phyloP scores from a whole-genome alignment of 2,113 vertebrate species.

The Scolopax mira region DNA sequence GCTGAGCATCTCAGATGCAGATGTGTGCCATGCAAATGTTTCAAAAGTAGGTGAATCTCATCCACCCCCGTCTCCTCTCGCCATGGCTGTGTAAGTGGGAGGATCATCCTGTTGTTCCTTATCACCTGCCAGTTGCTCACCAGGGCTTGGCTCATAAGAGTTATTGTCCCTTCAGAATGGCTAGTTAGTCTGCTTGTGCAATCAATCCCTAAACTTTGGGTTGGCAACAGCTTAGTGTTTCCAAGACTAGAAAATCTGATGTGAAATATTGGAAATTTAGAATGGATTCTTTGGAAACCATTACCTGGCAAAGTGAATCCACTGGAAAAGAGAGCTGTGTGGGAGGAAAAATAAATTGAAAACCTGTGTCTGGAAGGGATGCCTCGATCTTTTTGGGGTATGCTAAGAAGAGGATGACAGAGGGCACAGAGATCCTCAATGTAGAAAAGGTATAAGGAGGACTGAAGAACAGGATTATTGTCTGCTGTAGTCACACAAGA shows the following conservation, averaged over 20 bases:
- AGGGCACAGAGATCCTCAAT: not conserved
- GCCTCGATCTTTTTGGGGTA: not conserved
- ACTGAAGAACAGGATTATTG: not conserved
- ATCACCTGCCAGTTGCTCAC: conserved; percentile 37
- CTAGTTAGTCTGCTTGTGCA: conserved; percentile 45
- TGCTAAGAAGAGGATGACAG: not conserved
- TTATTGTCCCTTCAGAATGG: conserved; percentile 30
- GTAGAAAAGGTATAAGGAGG: not conserved
- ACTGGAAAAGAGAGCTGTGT: conserved; percentile 43
- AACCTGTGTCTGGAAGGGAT: conserved; percentile 25
- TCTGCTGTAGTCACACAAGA: not conserved
- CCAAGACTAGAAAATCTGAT: conserved; percentile 65
- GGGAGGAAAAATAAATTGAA: conserved; percentile 38
- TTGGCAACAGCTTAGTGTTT: conserved; percentile 17
- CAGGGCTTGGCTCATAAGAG: not conserved
- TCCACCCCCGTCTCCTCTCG: not conserved
- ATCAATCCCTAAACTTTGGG: conserved; percentile 14
- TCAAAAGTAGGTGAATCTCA: not conserved
- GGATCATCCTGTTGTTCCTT: conserved; percentile 31
- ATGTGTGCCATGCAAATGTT: not conserved
- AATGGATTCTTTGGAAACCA: conserved; percentile 57
- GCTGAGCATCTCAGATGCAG: not conserved
- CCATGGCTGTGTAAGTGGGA: not conserved
- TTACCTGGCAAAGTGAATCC: conserved; percentile 29
- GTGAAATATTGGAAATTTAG: conserved; percentile 60